Evolutionary conservation across 2,888 invertebrate genomes (phyloP), one percentile per base, ranked within the genome.

Genomic region (Pristionchus arcanus): DNA sequence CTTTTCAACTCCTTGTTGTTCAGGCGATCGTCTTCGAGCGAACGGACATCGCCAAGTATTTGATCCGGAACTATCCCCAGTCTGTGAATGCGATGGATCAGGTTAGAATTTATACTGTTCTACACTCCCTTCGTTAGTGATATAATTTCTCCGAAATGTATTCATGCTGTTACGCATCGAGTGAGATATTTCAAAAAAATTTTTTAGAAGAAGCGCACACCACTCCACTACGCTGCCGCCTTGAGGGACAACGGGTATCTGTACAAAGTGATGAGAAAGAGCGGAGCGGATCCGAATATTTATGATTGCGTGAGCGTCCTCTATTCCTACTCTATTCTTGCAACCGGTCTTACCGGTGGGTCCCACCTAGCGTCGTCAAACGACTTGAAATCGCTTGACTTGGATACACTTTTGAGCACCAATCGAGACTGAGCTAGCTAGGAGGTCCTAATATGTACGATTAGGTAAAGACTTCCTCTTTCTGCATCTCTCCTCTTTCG

Each of bases 1-100:
- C 42, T 42, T 9, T 3, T 5, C 42, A 42, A 42, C 9, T 42
- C 9, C 42, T 42, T 9, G 42, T 42, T 42, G 87, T 91, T 89
- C 81, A 92, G 92, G 95, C 96, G 2, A 95, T 95, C 42, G 94
- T 96, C 63, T 97, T 97, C 90, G 97, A 98, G 94, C 97, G 97
- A 89, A 97, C 97, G 92, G 97, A 97, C 90, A 96, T 98, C 49
- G 97, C 97, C 0, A 97, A 97, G 91, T 97, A 97, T 94, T 96
- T 98, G 66, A 94, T 95, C 16, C 91, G 93, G 59, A 95, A 95
- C 91, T 95, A 95, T 92, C 95, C 95, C 31, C 95, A 95, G 90
- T 94, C 95, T 4, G 95, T 95, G 87, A 95, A 95, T 91, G 94
- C 95, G 0, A 95, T 95, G 94, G 95, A 96, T 92, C 95, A 95